These are phyloP conservation scores for Rhynchotus rufescens DNA, from an alignment of 2,797 vertebrate genomes.

Conservation along the genomic window DNA sequence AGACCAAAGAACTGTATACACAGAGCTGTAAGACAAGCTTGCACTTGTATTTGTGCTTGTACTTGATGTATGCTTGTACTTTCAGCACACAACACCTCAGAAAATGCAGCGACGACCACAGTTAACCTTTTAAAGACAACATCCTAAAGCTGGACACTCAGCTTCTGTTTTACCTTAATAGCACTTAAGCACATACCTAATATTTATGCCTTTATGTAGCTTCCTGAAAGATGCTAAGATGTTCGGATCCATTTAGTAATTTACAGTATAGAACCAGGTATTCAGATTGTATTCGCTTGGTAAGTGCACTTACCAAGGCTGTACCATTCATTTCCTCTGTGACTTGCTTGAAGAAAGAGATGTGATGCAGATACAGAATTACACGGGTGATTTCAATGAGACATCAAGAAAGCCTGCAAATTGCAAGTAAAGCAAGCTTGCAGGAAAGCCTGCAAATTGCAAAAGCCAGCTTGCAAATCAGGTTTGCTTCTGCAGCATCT, in stretches of 20 bases:
- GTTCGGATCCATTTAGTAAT: neutral
- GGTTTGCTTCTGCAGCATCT: neutral
- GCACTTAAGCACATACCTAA: neutral
- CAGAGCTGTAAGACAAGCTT: neutral
- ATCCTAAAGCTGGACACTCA: neutral
- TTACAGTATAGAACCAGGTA: neutral
- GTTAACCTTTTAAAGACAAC: neutral
- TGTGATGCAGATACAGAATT: neutral
- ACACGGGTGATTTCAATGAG: neutral
- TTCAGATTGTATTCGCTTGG: neutral
- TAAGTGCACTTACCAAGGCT: neutral
- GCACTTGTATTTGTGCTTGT: neutral
- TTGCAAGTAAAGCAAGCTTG: no score
- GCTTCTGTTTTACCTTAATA: neutral
- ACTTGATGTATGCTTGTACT: no score
- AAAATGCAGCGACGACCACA: neutral
- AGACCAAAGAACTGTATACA: neutral
- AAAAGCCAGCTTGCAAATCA: no score
- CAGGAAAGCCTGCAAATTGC: no score
- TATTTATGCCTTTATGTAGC: neutral
- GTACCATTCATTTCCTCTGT: neutral
- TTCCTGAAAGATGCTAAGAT: neutral
- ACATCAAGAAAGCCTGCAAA: neutral
- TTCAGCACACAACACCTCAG: neutral
- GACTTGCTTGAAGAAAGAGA: neutral